phyloP scores from a whole-genome alignment of 2,113 vertebrate genomes.

The Motacilla alba region DNA sequence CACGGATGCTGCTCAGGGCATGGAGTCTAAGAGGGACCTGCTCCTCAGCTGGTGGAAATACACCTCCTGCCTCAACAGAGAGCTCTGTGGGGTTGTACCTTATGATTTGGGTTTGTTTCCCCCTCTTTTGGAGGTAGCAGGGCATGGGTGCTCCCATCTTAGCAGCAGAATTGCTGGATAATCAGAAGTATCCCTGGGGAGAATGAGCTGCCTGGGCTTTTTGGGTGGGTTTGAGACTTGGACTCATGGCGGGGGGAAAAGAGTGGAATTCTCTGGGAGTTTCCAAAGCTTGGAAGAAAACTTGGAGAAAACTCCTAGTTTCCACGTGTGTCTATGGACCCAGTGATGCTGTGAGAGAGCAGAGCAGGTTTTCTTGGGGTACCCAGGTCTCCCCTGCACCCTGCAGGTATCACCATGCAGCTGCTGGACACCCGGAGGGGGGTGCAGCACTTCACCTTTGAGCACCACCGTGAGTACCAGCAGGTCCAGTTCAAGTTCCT shows the following conservation, averaged over 20 bases:
- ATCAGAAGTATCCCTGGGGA: background rate
- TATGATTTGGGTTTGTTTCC: background rate
- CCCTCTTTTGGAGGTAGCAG: background rate
- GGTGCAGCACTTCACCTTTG: conserved; percentile 86
- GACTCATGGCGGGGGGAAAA: background rate
- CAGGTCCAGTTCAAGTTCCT: conserved; percentile 96
- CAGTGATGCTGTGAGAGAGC: background rate
- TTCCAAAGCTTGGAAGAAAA: too few relatives aligned
- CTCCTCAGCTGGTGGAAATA: background rate
- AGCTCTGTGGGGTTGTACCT: background rate
- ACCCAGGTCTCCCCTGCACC: background rate
- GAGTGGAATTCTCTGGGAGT: background rate
- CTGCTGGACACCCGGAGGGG: conserved; percentile 84
- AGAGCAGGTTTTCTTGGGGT: background rate
- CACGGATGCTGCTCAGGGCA: accelerated
- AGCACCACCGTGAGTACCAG: conserved; percentile 93
- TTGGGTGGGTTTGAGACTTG: background rate
- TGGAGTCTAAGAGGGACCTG: too few relatives aligned
- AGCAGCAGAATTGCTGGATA: background rate
- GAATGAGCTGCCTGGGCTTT: background rate
- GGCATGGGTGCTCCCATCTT: background rate
- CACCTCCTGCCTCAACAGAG: background rate
- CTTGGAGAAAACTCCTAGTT: too few relatives aligned
- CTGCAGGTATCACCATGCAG: conserved; percentile 87
- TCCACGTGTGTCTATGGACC: accelerated